Conservation (phyloP, 2,797 vertebrate genomes). For the Coregonus suidteri region DNA sequence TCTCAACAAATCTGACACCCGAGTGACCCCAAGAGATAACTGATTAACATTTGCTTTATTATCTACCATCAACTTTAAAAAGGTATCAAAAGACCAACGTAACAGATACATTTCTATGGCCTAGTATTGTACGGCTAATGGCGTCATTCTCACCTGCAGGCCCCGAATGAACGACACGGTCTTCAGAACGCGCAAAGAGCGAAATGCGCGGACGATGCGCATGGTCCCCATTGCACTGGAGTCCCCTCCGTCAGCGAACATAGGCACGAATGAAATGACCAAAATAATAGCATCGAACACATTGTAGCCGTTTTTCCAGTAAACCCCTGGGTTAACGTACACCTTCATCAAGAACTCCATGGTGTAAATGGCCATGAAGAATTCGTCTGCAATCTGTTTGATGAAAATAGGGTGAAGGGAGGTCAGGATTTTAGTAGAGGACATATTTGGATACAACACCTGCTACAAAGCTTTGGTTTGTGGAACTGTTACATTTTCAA, state of each 20-base stretch:
- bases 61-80: not conserved
- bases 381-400: constrained; percentile 47
- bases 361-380: constrained; percentile 47
- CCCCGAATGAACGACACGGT: constrained; percentile 44
- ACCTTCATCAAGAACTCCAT: constrained; percentile 51
- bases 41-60: not conserved
- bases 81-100: not conserved
- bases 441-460: too few relatives aligned
- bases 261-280: constrained; percentile 22
- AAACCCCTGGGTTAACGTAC: constrained; percentile 20
- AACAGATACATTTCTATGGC: not conserved
- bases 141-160: constrained; percentile 41
- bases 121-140: not conserved
- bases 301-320: constrained; percentile 48
- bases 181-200: constrained; percentile 41
- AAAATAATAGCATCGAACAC: constrained; percentile 31
- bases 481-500: not conserved
- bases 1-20: not conserved
- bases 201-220: constrained; percentile 30
- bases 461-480: not conserved
- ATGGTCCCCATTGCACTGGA: not conserved
- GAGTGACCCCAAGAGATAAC: not conserved
- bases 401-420: constrained; percentile 3
- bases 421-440: not conserved
- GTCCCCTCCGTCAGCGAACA: not conserved